Evolutionary conservation across 2,113 vertebrate genomes (phyloP).

Genomic region (Felis chaus): DNA sequence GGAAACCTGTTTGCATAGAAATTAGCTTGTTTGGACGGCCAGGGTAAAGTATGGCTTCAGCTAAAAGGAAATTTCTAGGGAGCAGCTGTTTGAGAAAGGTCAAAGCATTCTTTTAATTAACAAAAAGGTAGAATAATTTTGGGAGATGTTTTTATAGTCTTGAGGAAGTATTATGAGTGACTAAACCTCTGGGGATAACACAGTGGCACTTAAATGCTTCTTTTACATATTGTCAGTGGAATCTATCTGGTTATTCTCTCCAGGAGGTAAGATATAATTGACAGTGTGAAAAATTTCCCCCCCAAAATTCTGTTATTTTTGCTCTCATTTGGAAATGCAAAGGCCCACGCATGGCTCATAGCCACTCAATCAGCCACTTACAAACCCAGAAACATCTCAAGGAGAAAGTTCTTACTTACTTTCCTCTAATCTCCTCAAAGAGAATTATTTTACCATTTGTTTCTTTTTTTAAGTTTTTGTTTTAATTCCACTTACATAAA

Average conservation of each 20-base stretch:
- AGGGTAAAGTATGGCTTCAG: constrained; percentile 44
- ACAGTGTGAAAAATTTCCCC: constrained; percentile 67
- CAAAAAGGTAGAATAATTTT: constrained; percentile 69
- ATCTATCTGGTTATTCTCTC: constrained; percentile 55
- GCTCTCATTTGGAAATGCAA: constrained; percentile 67
- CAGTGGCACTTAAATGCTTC: constrained; percentile 48
- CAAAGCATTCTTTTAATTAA: constrained; percentile 68
- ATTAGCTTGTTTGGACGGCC: constrained; percentile 57
- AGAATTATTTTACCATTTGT: constrained; percentile 31
- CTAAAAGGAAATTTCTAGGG: constrained; percentile 51
- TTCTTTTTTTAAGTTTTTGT: neutral
- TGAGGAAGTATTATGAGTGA: constrained; percentile 54
- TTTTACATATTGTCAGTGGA: constrained; percentile 54
- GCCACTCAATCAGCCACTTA: constrained; percentile 47
- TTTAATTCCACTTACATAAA: neutral
- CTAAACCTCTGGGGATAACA: constrained; percentile 45
- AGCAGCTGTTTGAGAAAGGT: constrained; percentile 64
- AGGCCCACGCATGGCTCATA: constrained; percentile 4
- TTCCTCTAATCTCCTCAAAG: constrained; percentile 25
- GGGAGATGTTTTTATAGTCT: constrained; percentile 60
- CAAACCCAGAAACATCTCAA: constrained; percentile 30
- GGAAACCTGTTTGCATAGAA: constrained; percentile 25
- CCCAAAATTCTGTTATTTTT: constrained; percentile 64
- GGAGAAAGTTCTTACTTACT: constrained; percentile 42
- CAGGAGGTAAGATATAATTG: constrained; percentile 76